Evolutionary conservation across 2,797 vertebrate genomes (phyloP).

Genomic region (Enteromius thamalakanensis): DNA sequence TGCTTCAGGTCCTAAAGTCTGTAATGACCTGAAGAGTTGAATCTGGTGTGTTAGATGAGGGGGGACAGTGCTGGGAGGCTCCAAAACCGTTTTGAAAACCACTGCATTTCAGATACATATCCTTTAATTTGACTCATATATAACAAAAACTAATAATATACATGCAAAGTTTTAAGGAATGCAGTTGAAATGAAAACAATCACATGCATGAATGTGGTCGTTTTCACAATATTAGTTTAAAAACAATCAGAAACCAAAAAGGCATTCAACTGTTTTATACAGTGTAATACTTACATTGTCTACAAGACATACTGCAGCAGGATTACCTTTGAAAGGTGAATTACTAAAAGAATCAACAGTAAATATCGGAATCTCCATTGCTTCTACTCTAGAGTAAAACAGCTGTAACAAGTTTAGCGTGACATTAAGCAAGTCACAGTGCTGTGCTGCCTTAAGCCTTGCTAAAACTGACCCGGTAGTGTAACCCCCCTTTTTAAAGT

Average conservation of each 20-base stretch:
- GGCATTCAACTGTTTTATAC: not conserved
- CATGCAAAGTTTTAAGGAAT: too few relatives aligned
- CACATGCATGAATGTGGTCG: too few relatives aligned
- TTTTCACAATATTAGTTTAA: not conserved
- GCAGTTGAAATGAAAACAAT: too few relatives aligned
- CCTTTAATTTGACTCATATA: too few relatives aligned
- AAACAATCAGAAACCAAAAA: not conserved
- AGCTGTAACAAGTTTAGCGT: too few relatives aligned
- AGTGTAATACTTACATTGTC: conserved; percentile 80
- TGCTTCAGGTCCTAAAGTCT: too few relatives aligned
- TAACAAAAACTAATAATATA: too few relatives aligned
- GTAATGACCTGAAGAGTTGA: too few relatives aligned
- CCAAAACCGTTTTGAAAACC: too few relatives aligned
- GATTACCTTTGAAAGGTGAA: conserved; percentile 84
- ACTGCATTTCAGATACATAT: too few relatives aligned
- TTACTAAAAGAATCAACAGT: conserved; percentile 85
- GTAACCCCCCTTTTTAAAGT: conserved; percentile 52
- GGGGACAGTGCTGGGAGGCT: too few relatives aligned
- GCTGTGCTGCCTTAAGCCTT: not conserved
- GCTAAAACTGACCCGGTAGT: conserved; percentile 40
- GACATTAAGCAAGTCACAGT: not conserved
- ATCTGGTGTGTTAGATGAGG: too few relatives aligned
- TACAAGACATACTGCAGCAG: conserved; percentile 89
- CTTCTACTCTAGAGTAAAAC: not conserved
- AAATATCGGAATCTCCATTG: conserved; percentile 82